phyloP scores from a whole-genome alignment of 2,113 vertebrate species.

The Solenodon paradoxus region DNA sequence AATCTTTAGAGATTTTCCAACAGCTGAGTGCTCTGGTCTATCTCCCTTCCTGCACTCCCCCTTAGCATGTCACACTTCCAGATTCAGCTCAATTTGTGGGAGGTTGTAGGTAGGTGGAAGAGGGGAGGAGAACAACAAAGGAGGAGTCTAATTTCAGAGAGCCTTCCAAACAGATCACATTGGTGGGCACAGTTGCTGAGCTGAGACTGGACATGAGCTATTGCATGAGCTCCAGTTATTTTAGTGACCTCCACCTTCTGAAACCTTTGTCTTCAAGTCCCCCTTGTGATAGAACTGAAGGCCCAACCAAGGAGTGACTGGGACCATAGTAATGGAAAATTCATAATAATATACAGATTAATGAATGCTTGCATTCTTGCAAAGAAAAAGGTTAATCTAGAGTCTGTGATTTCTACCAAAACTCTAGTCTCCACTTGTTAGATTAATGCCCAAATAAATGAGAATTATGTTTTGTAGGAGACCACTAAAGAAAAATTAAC shows the following conservation, averaged over 20 bases:
- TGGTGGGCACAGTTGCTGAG: not conserved
- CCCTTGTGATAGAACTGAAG: not conserved
- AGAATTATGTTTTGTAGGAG: not conserved
- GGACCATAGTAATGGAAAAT: not conserved
- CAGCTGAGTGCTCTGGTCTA: not conserved
- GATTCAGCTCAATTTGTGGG: not conserved
- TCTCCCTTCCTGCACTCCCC: not conserved
- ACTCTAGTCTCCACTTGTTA: not conserved
- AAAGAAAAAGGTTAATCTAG: not conserved
- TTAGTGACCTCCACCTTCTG: not conserved
- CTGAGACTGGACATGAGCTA: not conserved
- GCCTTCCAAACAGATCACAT: not conserved
- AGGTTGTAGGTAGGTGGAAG: not conserved
- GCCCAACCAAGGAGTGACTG: not conserved
- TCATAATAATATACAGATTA: not conserved
- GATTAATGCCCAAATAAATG: not conserved
- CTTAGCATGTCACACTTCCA: not conserved
- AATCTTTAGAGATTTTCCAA: not conserved
- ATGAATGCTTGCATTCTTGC: not conserved
- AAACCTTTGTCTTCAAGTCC: not conserved
- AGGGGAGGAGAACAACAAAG: not conserved
- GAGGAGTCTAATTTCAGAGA: not conserved
- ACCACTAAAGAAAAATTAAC: not conserved
- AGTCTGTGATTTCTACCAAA: not conserved
- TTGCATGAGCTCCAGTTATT: not conserved